Evolutionary conservation across 2,797 vertebrate species (phyloP), one percentile per base, ranked within the genome.

Genomic region (Loris lydekkerianus): DNA sequence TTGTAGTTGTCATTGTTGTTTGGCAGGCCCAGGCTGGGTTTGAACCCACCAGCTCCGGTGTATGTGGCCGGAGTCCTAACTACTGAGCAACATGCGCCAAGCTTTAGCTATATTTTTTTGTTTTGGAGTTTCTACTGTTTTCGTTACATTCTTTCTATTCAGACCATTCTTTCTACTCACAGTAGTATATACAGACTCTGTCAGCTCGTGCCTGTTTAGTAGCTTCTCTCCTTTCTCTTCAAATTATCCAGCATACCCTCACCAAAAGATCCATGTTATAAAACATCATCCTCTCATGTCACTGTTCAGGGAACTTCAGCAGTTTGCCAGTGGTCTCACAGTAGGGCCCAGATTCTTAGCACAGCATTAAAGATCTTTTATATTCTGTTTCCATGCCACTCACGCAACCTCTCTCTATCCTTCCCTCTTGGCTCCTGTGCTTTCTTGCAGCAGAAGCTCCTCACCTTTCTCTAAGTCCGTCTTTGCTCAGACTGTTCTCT

Each of bases 41-140:
- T 53, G 49, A 53, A 53, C 49, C 49, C 14, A 15, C 49, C 49
- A 53, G 14, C 49, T 53, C 49, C 15, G 14, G 3, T 53, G 49
- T 53, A 14, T 53, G 49, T 15, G 49, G 49, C 49, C 15, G 49
- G 49, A 4, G 49, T 14, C 49, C 49, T 53, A 53, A 15, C 49
- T 14, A 53, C 4, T 14, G 14, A 53, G 49, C 49, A 15, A 53
- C 49, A 53, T 4, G 14, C 49, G 4, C 49, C 14, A 4, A 53
- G 49, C 49, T 14, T 53, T 14, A 53, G 49, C 14, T 53, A 3
- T 53, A 20, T 75, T 81, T 21, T 31, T 76, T 93, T 73, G 20
- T 91, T 91, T 91, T 81, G 11, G 40, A 37, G 17, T 91, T 78
- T 95, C 37, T 88, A 7, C 60, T 61, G 1, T 89, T 49, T 90